phyloP scores from a whole-genome alignment of 2,888 invertebrate species.

The Bedellia somnulentella region DNA sequence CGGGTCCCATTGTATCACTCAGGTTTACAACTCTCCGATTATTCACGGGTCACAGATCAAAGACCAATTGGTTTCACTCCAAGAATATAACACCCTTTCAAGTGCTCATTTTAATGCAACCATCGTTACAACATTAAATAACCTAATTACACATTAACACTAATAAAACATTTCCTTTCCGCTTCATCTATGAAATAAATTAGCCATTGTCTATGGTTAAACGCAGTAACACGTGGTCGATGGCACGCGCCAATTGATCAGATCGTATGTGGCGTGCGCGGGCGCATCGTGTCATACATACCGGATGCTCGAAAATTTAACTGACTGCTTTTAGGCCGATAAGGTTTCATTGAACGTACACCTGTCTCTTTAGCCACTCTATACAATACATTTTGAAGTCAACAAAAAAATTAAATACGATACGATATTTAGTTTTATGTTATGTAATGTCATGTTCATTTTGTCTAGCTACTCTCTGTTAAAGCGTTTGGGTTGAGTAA shows the following conservation, averaged over 20 bases:
- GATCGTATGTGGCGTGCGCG: conserved; percentile 17
- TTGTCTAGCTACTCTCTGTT: too few relatives aligned
- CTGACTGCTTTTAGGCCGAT: too few relatives aligned
- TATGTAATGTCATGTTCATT: too few relatives aligned
- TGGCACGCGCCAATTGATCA: conserved; percentile 12
- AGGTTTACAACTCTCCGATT: conserved; percentile 14
- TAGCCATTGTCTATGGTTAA: neutral
- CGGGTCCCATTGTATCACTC: conserved; percentile 34
- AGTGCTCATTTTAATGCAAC: neutral
- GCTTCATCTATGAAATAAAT: neutral
- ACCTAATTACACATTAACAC: conserved; percentile 7
- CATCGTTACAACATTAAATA: neutral
- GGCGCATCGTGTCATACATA: too few relatives aligned
- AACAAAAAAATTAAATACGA: too few relatives aligned
- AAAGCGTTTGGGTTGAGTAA: too few relatives aligned
- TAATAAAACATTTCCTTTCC: conserved; percentile 22
- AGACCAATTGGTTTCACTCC: conserved; percentile 5
- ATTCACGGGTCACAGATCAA: conserved; percentile 13
- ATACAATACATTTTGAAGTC: too few relatives aligned
- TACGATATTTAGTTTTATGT: too few relatives aligned
- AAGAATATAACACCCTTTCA: conserved; percentile 6
- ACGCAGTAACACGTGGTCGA: conserved; percentile 27
- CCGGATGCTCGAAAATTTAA: conserved; percentile 19
- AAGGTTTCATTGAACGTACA: too few relatives aligned
- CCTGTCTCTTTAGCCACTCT: too few relatives aligned